Percentiles rank a stretch among this genome's conserved stretches.
These are phyloP conservation scores for Sepiola atlantica DNA, from an alignment of 2,888 invertebrate genomes.

Conservation along the genomic window DNA sequence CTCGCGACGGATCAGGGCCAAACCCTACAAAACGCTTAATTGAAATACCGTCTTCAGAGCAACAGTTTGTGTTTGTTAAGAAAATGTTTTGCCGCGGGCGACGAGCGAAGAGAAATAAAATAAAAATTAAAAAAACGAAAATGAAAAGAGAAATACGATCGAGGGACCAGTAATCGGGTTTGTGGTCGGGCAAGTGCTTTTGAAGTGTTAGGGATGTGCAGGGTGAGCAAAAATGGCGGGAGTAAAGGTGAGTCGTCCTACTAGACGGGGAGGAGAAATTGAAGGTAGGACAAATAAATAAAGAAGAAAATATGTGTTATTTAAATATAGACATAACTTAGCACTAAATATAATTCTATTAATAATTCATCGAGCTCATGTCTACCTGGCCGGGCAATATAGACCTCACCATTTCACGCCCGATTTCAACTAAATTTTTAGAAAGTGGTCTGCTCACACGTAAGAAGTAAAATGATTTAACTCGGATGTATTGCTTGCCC, in stretches of 20 bases:
- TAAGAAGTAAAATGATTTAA: no score
- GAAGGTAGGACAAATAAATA: not conserved
- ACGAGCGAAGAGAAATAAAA: not conserved
- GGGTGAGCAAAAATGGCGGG: not conserved
- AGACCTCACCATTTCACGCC: no score
- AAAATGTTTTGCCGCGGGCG: not conserved
- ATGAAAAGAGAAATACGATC: not conserved
- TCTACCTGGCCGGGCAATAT: no score
- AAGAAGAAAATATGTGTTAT: not conserved
- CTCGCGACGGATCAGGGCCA: not conserved
- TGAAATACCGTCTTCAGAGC: not conserved
- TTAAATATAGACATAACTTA: not conserved
- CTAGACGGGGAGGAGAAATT: not conserved
- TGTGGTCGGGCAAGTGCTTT: not conserved
- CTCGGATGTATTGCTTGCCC: no score
- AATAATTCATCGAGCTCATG: no score
- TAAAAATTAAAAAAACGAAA: no score
- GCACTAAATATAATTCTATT: no score
- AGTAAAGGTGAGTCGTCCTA: not conserved
- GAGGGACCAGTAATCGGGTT: conserved; percentile 32
- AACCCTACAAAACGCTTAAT: not conserved
- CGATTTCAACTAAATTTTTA: no score
- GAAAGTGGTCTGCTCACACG: no score
- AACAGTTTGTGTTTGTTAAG: conserved; percentile 14
- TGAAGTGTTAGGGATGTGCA: not conserved